Conservation (phyloP, 2,113 vertebrate genomes). For the Amblyornis subalaris region DNA sequence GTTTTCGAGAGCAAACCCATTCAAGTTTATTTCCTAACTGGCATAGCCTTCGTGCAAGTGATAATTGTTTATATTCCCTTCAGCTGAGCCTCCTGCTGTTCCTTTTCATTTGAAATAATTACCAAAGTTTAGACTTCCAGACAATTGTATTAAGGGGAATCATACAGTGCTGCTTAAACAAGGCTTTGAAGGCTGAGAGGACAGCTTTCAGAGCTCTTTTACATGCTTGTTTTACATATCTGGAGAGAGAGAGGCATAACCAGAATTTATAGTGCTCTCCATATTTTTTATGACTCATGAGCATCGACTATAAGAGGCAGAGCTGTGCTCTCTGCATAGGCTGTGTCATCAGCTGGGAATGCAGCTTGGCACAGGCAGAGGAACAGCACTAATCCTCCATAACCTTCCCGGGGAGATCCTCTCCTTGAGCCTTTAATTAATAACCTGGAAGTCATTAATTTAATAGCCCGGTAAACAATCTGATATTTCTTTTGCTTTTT, state of each 20-base stretch:
- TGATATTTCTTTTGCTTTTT: background rate
- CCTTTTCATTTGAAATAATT: slow-evolving; percentile 58
- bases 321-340: background rate
- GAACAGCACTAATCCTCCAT: background rate
- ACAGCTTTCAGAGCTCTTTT: slow-evolving; percentile 43
- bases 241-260: slow-evolving; percentile 33
- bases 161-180: slow-evolving; percentile 35
- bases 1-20: slow-evolving; percentile 24
- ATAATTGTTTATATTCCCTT: slow-evolving; percentile 65
- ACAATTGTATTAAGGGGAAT: slow-evolving; percentile 52
- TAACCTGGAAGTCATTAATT: slow-evolving; percentile 32
- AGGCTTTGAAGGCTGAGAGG: slow-evolving; percentile 52
- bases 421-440: slow-evolving; percentile 18
- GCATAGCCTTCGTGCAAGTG: slow-evolving; percentile 44
- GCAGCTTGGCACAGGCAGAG: slow-evolving; percentile 30
- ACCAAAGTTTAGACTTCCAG: slow-evolving; percentile 58
- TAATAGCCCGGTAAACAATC: slow-evolving; percentile 37
- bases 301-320: slow-evolving; percentile 14
- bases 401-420: background rate
- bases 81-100: slow-evolving; percentile 51
- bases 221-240: slow-evolving; percentile 37
- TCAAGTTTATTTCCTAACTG: slow-evolving; percentile 26
- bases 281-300: slow-evolving; percentile 50
- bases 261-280: slow-evolving; percentile 51
- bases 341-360: slow-evolving; percentile 60